Percentiles rank a stretch among this genome's conserved stretches.
Evolutionary conservation across 2,797 vertebrate genomes (phyloP).

Genomic region (Tokudaia tokunoshimensis): DNA sequence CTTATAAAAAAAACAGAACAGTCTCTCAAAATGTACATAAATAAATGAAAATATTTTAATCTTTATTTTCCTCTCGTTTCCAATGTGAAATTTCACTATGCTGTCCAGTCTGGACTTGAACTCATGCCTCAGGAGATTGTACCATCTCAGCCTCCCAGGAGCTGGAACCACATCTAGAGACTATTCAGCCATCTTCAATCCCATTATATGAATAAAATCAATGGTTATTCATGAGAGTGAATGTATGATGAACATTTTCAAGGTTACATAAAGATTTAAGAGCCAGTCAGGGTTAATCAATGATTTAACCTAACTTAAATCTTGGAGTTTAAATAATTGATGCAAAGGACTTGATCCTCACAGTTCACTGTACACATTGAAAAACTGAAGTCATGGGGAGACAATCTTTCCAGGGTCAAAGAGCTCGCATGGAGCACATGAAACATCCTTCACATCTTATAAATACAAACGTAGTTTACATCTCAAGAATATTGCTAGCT

Average conservation of each 20-base stretch:
- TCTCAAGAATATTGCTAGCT: constrained; percentile 20
- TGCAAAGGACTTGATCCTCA: background rate
- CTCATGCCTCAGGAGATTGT: background rate
- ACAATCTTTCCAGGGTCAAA: background rate
- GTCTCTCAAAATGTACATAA: background rate
- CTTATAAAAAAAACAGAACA: constrained; percentile 38
- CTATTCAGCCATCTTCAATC: accelerated
- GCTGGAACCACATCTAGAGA: too few relatives aligned
- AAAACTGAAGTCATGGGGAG: background rate
- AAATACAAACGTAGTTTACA: background rate
- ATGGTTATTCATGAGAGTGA: background rate
- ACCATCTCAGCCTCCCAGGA: background rate
- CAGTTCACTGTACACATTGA: background rate
- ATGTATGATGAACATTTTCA: constrained; percentile 12
- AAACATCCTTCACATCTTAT: background rate
- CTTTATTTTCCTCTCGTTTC: background rate
- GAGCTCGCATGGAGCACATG: background rate
- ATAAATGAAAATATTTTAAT: constrained; percentile 40
- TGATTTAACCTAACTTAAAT: constrained; percentile 38
- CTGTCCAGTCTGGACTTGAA: background rate
- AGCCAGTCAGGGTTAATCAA: background rate
- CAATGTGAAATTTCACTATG: background rate
- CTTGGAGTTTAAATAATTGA: background rate
- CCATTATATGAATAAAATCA: constrained; percentile 10
- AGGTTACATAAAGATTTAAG: background rate